phyloP scores from a whole-genome alignment of 35 echinoderm and acorn worm genomes.

The Acanthaster planci region DNA sequence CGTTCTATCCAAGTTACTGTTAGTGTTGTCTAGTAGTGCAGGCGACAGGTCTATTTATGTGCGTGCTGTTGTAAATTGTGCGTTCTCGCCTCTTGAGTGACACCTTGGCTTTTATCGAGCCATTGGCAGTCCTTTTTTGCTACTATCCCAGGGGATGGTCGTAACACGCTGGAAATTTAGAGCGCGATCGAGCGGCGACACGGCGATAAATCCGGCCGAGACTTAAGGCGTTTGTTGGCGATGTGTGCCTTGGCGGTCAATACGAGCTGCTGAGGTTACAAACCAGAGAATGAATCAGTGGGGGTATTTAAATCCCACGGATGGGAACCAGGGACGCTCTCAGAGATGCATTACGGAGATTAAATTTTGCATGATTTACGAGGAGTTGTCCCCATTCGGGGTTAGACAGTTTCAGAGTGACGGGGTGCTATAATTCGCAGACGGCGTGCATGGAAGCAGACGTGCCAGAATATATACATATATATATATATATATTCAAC shows the following conservation, averaged over 20 bases:
- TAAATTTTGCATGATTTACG: constrained; percentile 14
- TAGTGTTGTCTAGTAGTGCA: no score
- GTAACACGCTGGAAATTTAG: no score
- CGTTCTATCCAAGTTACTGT: no score
- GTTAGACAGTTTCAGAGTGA: neutral
- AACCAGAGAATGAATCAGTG: neutral
- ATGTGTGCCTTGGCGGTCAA: neutral
- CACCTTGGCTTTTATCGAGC: no score
- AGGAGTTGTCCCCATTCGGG: neutral
- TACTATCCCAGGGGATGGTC: no score
- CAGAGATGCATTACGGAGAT: neutral
- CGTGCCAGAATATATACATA: neutral
- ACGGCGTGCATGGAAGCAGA: neutral
- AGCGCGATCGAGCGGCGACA: neutral
- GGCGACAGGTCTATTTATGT: no score
- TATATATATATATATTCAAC: no score
- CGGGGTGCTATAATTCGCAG: neutral
- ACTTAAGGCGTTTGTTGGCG: neutral
- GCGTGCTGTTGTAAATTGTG: no score
- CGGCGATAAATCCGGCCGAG: neutral
- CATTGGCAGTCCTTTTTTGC: no score
- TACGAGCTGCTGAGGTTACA: constrained; percentile 8
- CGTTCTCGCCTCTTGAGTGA: no score
- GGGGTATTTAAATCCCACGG: neutral
- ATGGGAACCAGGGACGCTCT: neutral